Percentiles rank a stretch among this genome's conserved stretches.
Evolutionary conservation across 2,797 vertebrate genomes (phyloP).

Genomic region (Enteromius mattozi): DNA sequence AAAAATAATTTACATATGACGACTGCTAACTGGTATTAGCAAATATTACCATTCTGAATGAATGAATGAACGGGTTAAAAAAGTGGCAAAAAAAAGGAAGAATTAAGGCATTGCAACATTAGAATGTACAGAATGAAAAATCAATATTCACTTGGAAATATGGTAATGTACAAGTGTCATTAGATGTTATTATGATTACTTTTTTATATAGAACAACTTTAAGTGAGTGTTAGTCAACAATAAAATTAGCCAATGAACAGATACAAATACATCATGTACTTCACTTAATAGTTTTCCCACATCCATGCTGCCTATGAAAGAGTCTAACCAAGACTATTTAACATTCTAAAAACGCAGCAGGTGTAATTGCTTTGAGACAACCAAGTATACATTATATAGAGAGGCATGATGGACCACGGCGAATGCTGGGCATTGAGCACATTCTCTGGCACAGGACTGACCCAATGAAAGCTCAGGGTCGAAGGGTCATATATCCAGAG

Average conservation of each 20-base stretch:
- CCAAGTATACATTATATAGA: background rate
- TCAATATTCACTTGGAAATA: too few relatives aligned
- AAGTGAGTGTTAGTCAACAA: background rate
- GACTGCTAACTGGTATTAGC: background rate
- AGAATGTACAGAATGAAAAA: too few relatives aligned
- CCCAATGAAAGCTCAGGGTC: slow-evolving; percentile 17
- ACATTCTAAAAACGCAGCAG: slow-evolving; percentile 17
- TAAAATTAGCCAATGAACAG: background rate
- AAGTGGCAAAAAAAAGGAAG: too few relatives aligned
- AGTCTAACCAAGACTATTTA: background rate
- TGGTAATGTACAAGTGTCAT: background rate
- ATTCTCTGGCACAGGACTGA: slow-evolving; percentile 14
- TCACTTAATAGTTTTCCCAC: background rate
- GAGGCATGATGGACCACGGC: background rate
- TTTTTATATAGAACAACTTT: too few relatives aligned
- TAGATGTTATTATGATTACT: too few relatives aligned
- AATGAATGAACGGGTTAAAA: too few relatives aligned
- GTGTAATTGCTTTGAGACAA: background rate
- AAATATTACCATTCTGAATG: background rate
- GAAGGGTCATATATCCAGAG: slow-evolving; percentile 21
- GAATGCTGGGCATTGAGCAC: slow-evolving; percentile 13
- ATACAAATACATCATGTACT: background rate
- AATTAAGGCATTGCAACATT: too few relatives aligned
- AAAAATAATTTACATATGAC: background rate
- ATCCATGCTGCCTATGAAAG: background rate